Percentiles rank a stretch among this genome's conserved stretches.
Conservation (phyloP, 2,113 vertebrate species). For the Ammodytes marinus region DNA sequence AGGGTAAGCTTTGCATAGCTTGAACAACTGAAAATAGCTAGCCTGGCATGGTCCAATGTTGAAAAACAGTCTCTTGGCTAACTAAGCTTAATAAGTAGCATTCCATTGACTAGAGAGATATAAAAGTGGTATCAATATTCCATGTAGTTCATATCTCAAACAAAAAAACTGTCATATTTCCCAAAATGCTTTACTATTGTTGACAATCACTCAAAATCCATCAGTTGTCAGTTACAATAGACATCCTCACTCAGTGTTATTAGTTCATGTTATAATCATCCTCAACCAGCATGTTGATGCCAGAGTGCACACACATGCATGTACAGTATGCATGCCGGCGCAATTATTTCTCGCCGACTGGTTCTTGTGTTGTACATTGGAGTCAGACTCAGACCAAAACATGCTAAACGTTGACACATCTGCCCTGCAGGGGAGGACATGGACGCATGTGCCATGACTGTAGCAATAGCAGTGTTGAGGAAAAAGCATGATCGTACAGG, state of each 20-base stretch:
- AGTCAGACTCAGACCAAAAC: conserved; percentile 12
- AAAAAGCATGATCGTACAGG: not conserved
- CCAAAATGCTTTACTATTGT: conserved; percentile 13
- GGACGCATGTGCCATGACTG: conserved; percentile 9
- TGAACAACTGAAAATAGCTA: not conserved
- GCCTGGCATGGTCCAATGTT: not conserved
- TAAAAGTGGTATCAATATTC: not conserved
- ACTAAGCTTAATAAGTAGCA: not conserved
- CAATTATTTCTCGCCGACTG: not conserved
- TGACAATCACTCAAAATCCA: conserved; percentile 21
- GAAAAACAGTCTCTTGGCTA: not conserved
- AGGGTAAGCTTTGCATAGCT: conserved; percentile 1
- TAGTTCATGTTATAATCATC: conserved; percentile 21
- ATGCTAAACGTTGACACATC: conserved; percentile 31
- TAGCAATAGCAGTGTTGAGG: conserved; percentile 38
- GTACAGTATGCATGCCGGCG: not conserved
- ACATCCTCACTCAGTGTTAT: conserved; percentile 35
- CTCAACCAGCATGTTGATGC: not conserved
- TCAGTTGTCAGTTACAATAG: not conserved
- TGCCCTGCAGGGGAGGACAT: conserved; percentile 42
- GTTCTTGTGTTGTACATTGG: conserved; percentile 23
- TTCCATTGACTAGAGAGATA: not conserved
- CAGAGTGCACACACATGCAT: not conserved
- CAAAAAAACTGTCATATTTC: not conserved
- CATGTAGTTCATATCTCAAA: not conserved